Evolutionary conservation across 2,113 vertebrate genomes (phyloP).

Genomic region (Collichthys lucidus): DNA sequence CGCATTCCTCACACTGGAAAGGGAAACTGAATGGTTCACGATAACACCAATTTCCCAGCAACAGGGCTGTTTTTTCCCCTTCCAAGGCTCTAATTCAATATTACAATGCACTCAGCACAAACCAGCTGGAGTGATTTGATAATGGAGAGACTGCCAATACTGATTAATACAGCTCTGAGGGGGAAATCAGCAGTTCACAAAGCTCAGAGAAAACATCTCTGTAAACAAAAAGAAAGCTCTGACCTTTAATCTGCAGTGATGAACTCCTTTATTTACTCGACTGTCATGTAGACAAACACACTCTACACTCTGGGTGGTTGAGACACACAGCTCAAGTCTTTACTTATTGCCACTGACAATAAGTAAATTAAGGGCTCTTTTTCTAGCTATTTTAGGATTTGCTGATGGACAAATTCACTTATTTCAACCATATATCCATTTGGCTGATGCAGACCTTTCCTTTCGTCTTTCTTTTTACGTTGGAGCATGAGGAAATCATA

Average conservation of each 20-base stretch:
- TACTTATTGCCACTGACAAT: background rate
- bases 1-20: conserved; percentile 29
- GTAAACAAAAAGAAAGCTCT: conserved; percentile 48
- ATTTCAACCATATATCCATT: background rate
- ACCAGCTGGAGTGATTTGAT: conserved; percentile 60
- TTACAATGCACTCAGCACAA: conserved; percentile 51
- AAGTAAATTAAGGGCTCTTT: background rate
- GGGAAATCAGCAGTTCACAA: conserved; percentile 50
- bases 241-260: conserved; percentile 49
- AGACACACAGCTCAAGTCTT: background rate
- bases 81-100: conserved; percentile 69
- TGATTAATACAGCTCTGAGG: conserved; percentile 51
- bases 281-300: conserved; percentile 10
- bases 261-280: conserved; percentile 37
- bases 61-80: conserved; percentile 39
- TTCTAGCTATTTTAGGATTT: background rate
- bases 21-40: conserved; percentile 40
- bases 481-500: background rate
- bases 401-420: background rate
- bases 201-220: conserved; percentile 36
- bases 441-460: background rate
- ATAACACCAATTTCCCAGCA: conserved; percentile 57
- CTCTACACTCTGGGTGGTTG: background rate
- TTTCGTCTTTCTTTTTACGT: background rate
- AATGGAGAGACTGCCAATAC: conserved; percentile 62